These are phyloP conservation scores for Athene cunicularia DNA, from an alignment of 2,113 vertebrate species.

Conservation along the genomic window DNA sequence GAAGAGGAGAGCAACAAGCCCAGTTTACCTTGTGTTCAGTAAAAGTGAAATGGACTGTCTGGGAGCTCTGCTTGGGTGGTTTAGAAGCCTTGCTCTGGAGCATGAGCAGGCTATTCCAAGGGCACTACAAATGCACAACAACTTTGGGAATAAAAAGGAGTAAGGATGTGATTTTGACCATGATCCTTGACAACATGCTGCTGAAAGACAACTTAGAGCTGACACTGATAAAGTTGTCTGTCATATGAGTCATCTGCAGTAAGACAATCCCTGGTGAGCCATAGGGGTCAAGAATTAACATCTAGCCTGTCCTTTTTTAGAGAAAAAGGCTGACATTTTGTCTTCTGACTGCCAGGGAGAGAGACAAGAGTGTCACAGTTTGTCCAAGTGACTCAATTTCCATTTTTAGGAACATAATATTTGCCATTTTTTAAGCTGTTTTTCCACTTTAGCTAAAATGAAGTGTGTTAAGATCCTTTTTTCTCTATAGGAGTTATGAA, in stretches of 20 bases:
- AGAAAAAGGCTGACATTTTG: conserved; percentile 7
- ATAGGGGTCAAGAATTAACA: background rate
- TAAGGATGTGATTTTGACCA: background rate
- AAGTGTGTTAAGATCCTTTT: background rate
- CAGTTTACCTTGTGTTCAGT: background rate
- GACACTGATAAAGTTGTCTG: background rate
- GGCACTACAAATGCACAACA: background rate
- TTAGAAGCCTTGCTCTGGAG: background rate
- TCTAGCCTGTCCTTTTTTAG: background rate
- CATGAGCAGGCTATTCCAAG: background rate
- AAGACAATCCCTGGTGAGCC: background rate
- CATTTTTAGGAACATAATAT: background rate
- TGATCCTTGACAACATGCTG: background rate
- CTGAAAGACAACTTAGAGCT: background rate
- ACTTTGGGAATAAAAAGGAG: background rate
- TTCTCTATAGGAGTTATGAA: background rate
- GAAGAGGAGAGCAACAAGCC: background rate
- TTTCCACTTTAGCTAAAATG: background rate
- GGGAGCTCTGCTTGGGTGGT: background rate
- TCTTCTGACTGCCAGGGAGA: background rate
- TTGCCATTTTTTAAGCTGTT: background rate
- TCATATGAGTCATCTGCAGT: background rate
- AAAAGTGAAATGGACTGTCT: background rate
- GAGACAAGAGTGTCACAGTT: background rate
- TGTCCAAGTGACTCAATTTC: background rate